Evolutionary conservation across 2,113 vertebrate genomes (phyloP), one percentile per base, ranked within the genome.

Genomic region (Gallinago undulata): DNA sequence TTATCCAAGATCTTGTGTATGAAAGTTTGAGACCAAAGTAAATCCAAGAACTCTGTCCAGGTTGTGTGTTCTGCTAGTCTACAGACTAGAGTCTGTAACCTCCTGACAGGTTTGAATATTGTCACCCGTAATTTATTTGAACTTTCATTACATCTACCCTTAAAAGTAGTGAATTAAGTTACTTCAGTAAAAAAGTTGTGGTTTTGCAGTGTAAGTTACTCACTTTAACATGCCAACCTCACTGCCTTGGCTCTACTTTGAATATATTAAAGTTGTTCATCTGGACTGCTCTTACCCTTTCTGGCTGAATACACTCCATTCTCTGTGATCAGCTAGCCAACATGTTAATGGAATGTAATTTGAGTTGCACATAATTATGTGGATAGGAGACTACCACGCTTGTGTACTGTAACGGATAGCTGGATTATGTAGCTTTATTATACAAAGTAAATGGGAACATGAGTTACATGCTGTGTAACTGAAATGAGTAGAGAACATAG

Each of bases 341-440:
- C 60, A 59, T 56, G 70, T 47, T 93, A 91, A 92, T 95, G 50
- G 68, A 85, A 96, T 83, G 76, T 23, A 70, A 87, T 96, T 91
- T 96, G 41, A 72, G 22, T 48, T 74, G 62, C 67, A 77, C 66
- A 69, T 95, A 97, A 96, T 91, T 93, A 94, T 94, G 60, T 94
- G 94, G 83, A 92, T 95, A 69, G 88, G 57, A 94, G 67, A 82
- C 48, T 90, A 91, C 74, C 80, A 91, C 1, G 18, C 67, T 76
- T 92, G n/a, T 96, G 53, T 43, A 93, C 56, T 87, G 57, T 90
- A 89, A 93, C 1, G 4, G 76, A 83, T 89, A 91, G 55, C 62
- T 93, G 91, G 89, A 69, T 92, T 90, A 93, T 72, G 82, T 51
- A 47, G 85, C 24, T 96, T 96, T 92, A 93, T 86, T 96, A 83